A percentile compares a stretch with the other conserved stretches of the same genome.
Evolutionary conservation across 2,113 vertebrate genomes (phyloP).

Genomic region (Scalopus aquaticus): DNA sequence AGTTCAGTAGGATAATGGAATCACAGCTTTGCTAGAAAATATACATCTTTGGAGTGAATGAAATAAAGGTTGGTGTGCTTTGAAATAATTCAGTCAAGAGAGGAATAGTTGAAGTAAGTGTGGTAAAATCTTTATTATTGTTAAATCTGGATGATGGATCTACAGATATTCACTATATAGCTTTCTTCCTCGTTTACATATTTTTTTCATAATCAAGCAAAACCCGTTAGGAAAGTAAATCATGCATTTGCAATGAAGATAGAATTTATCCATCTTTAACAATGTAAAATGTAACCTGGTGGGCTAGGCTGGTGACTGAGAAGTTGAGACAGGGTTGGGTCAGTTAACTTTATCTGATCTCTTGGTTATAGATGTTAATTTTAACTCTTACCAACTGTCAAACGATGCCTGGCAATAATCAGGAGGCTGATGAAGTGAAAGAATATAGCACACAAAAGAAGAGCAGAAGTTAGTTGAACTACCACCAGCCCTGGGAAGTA

Average conservation of each 20-base stretch:
- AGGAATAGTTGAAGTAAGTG: background rate
- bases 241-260: background rate
- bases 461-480: background rate
- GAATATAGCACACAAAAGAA: background rate
- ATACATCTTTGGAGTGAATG: background rate
- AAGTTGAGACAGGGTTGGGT: background rate
- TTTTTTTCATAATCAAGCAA: constrained; percentile 45
- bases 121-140: background rate
- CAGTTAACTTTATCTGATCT: background rate
- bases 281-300: background rate
- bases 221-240: background rate
- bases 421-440: background rate
- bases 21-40: background rate
- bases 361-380: background rate
- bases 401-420: background rate
- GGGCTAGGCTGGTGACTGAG: background rate
- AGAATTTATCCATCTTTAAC: background rate
- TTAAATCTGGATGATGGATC: background rate
- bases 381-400: background rate
- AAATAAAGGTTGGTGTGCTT: background rate
- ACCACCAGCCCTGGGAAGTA: background rate
- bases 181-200: background rate
- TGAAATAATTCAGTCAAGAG: constrained; percentile 3
- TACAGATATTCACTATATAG: background rate
- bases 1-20: background rate